Conservation (phyloP, 2,888 invertebrate species). For the Caenorhabditis drosophilae region DNA sequence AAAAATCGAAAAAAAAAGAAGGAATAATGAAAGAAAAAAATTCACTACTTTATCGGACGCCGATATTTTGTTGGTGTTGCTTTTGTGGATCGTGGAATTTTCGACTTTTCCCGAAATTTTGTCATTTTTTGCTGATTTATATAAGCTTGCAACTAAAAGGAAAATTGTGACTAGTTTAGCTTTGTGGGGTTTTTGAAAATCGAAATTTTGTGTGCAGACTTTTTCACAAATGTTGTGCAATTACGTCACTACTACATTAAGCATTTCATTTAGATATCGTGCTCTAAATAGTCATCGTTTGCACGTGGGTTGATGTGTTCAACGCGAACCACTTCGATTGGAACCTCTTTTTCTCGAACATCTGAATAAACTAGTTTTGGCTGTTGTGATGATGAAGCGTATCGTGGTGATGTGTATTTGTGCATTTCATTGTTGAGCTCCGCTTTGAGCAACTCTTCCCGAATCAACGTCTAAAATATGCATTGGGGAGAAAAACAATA, state of each 20-base stretch:
- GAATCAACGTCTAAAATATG: conserved; percentile 40
- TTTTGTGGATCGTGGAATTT: conserved; percentile 27
- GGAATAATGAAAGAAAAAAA: neutral
- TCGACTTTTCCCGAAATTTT: conserved; percentile 24
- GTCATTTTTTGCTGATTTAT: conserved; percentile 28
- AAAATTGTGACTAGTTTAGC: neutral
- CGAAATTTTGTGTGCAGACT: neutral
- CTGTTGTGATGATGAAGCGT: conserved; percentile 13
- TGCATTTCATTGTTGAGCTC: conserved; percentile 52
- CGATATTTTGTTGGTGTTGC: conserved; percentile 1
- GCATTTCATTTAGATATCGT: conserved; percentile 25
- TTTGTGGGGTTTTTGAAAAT: conserved; percentile 1
- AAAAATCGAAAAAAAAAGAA: neutral
- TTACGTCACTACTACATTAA: no score
- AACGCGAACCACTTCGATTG: conserved; percentile 38
- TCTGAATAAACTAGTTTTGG: conserved; percentile 36
- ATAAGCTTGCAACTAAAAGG: conserved; percentile 35
- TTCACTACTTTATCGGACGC: neutral
- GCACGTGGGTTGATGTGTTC: conserved; percentile 20
- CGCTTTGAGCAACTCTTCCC: conserved; percentile 50
- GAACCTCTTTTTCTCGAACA: conserved; percentile 38
- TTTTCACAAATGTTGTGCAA: no score
- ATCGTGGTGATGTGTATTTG: conserved; percentile 26
- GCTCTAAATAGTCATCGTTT: conserved; percentile 30
- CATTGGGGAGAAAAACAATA: conserved; percentile 1